Base-by-base conservation (phyloP, 1,140 invertebrate species). In the Solenopsis fugax region DNA sequence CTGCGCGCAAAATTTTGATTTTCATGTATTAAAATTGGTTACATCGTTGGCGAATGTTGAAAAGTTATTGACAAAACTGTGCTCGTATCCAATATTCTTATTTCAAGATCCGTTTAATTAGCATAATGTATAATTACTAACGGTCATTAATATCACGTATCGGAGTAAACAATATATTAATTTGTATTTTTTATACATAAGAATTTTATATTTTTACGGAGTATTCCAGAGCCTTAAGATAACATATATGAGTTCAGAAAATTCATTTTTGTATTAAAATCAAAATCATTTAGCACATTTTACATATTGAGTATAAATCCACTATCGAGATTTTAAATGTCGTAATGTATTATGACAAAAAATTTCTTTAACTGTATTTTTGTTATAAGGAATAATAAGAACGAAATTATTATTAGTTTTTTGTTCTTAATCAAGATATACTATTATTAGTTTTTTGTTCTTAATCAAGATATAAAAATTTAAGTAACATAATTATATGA, bases 241-340 rank as follows among this genome's bases (percentile, higher is more conserved):
- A 64, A 85, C 82, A 85, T 85, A 85, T 85, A 85, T 85, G 82
- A 85, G 82, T 85, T 85, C 82, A 85, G 82, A 45, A 45, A 67
- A 85, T 54, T 64, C 3, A 45, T 54, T 54, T 34, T 54, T 64
- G 21, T 21, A 45, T 52, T 52, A 65, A 85, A 78, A 41, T 60
- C 4, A 58, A 41, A 34, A 50, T 60, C 1, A 16, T 21, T 85
- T 48, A 75, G n/a, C 50, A n/a, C 18, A n/a, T 82, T 48, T 64
- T 64, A 10, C 1, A 48, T 65, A 52, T 69, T 18, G 18, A 69
- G 7, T 37, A 41, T 78, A 21, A 54, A 54, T 52, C 10, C 3
- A 13, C 54, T 21, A 67, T 65, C 21, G n/a, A 62, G 58, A 34
- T 21, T 45, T 77, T 24, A 45, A 62, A 12, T 50, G 3, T 34